Base-by-base conservation (phyloP, 2,113 vertebrate genomes). In the Bungarus multicinctus region DNA sequence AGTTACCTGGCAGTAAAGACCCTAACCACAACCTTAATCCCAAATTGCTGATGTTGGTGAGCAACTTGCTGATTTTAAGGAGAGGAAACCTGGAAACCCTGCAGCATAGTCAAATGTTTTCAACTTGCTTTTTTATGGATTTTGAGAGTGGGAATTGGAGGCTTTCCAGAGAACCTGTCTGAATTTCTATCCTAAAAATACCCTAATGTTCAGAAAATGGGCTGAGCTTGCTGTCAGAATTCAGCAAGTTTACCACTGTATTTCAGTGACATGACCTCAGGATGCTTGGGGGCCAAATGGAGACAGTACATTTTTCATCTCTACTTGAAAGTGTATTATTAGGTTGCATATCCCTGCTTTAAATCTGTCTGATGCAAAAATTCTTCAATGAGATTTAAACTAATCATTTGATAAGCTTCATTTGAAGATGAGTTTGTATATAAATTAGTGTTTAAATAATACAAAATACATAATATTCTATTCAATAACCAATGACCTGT, bases 311-410 rank as follows among this genome's bases (percentile, higher is more conserved):
- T 43, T 81, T 18, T 22, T 81, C 34, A 43, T 34, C 74, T 81
- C 16, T 81, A 39, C 34, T 43, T 81, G 34, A 20, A 16, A 74
- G 7, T 39, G 7, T 69, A 69, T 69, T 69, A 69, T 69, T 69
- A 69, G 60, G 4, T 39, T 81, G 69, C 1, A 1, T 81, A 81
- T 81, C 74, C 74, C 34, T 81, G 74, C 34, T 91, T 81, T 81
- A 81, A 22, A 43, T 94, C 93, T 55, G 89, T 89, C 93, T 89
- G 52, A 91, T 90, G 69, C 90, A 89, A 91, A 93, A 91, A 91
- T 1, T 89, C 45, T 85, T 43, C 43, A 22, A 14, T 92, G 53
- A 27, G 60, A 89, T 89, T 88, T 89, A 74, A 55, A 2, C 87
- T 45, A 60, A 25, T 39, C 81, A 9, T 45, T 47, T 45, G 34